phyloP scores from a whole-genome alignment of 2,113 vertebrate genomes.

The Irena cyanogastra region DNA sequence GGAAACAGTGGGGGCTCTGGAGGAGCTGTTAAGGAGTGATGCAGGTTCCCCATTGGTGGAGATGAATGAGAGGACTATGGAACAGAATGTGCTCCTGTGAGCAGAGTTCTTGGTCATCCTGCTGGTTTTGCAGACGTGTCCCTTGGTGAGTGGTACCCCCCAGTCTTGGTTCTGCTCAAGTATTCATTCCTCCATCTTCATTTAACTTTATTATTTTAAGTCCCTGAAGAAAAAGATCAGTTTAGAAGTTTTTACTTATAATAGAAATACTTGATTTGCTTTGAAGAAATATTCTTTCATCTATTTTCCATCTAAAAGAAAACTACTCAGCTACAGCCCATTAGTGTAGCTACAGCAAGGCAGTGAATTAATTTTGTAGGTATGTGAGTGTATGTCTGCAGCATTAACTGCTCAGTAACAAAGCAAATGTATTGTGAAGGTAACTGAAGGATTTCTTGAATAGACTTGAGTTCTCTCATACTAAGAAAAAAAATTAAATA shows the following conservation, averaged over 20 bases:
- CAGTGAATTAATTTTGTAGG: neutral
- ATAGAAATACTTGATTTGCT: neutral
- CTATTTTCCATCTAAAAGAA: neutral
- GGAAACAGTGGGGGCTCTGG: neutral
- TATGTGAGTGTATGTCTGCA: neutral
- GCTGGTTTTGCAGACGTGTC: neutral
- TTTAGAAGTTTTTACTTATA: conserved; percentile 2
- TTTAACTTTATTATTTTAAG: neutral
- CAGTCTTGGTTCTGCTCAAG: neutral
- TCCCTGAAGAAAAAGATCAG: neutral
- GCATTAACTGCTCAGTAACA: neutral
- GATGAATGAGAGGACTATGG: neutral
- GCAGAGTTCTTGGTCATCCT: neutral
- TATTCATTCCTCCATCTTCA: neutral
- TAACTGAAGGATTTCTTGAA: neutral
- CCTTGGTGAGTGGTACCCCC: neutral
- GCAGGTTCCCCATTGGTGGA: neutral
- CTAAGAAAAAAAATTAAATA: neutral
- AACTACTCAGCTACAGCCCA: neutral
- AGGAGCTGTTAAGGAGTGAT: neutral
- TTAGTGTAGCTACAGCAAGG: neutral
- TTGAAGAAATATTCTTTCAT: neutral
- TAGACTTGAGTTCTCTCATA: neutral
- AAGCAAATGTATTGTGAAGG: neutral
- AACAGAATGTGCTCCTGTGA: neutral